Base-by-base conservation (phyloP, 2,113 vertebrate species). In the Channa argus region DNA sequence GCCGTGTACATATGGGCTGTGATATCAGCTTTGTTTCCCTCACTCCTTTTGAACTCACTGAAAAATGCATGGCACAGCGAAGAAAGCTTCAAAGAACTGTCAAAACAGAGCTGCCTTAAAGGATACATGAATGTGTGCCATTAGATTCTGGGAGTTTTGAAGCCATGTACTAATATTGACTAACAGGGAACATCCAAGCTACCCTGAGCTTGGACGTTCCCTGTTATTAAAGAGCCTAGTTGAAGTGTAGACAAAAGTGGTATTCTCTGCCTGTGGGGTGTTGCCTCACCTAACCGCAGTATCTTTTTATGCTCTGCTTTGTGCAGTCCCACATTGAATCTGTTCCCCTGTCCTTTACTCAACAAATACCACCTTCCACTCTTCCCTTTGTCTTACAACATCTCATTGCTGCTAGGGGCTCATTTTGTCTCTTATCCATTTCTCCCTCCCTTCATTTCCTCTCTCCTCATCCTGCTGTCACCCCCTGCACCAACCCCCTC, bases 1-100 rank as follows among this genome's bases (percentile, higher is more conserved):
- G 47, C 45, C 43, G 38, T 10, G 12, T 34, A 67, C 73, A 71
- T 73, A 53, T 34, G 63, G 53, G 80, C 51, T 80, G 66, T 76
- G 59, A 71, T 73, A 74, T 66, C 49, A 43, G 80, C 86, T 88
- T 33, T 85, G 80, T 84, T 85, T 86, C 85, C 73, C 76, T 66
- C 61, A 44, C 72, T 76, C 59, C 69, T 79, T 90, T 91, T 92
- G 84, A 87, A 84, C 82, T 67, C 14, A 6, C 50, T 83, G 59
- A 70, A 88, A 89, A 87, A 88, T 68, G 66, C 81, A 82, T 77
- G 64, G 24, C 49, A 11, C 66, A 51, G 66, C 15, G 50, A 77
- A 52, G 67, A 59, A 71, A 66, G 63, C 85, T 86, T 89, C 82
- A 84, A 86, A 86, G 84, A 72, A 59, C 66, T 62, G 80, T 79